Evolutionary conservation across 2,888 invertebrate genomes (phyloP).

Genomic region (Chymomyza caudatula): DNA sequence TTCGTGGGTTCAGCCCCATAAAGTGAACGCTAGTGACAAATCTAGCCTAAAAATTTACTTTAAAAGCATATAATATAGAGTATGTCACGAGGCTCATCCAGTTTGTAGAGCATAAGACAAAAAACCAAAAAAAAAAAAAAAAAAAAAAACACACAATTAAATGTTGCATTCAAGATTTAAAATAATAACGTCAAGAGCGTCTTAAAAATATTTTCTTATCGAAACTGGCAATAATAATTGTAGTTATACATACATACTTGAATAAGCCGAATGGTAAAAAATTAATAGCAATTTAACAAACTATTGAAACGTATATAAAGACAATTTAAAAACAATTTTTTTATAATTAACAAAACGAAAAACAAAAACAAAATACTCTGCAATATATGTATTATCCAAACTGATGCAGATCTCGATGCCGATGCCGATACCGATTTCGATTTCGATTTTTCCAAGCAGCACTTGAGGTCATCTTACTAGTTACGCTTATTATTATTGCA

Average conservation of each 20-base stretch:
- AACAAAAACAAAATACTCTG: neutral
- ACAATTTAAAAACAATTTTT: neutral
- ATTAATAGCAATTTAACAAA: constrained; percentile 12
- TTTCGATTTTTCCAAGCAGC: too few species aligned
- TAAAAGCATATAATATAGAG: constrained; percentile 20
- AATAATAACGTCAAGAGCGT: constrained; percentile 30
- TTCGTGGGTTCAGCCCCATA: neutral
- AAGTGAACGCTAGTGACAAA: constrained; percentile 35
- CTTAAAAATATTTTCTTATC: constrained; percentile 60
- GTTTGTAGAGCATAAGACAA: too few species aligned
- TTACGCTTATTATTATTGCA: too few species aligned
- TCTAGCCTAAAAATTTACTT: constrained; percentile 57
- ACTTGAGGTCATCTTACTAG: too few species aligned
- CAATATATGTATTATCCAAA: neutral
- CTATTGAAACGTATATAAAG: constrained; percentile 6
- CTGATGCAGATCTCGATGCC: neutral
- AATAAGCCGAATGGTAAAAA: constrained; percentile 10
- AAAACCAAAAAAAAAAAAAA: constrained; percentile 5
- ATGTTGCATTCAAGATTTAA: constrained; percentile 1
- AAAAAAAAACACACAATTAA: constrained; percentile 8
- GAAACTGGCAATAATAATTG: constrained; percentile 69
- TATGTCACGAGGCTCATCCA: constrained; percentile 18
- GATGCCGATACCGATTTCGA: neutral
- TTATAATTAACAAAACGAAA: constrained; percentile 12
- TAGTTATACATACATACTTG: constrained; percentile 26